Evolutionary conservation across 2,797 vertebrate genomes (phyloP).

Genomic region (Pangasius mekongensis): DNA sequence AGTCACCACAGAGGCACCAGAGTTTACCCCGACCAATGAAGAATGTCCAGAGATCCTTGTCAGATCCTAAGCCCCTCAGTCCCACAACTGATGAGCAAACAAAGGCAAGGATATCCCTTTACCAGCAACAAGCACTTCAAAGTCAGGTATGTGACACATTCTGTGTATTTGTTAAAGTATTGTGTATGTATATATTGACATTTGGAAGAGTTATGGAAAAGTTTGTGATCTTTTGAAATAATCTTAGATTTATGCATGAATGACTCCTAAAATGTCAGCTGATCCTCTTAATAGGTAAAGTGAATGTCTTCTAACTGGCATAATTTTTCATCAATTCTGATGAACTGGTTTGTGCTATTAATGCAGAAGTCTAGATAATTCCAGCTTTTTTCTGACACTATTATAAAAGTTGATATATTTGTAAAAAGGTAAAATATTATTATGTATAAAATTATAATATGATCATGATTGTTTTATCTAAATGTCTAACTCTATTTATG

Average conservation of each 20-base stretch:
- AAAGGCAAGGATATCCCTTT: constrained; percentile 92
- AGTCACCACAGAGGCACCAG: constrained; percentile 88
- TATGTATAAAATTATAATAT: neutral
- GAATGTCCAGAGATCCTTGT: constrained; percentile 96
- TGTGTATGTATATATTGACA: neutral
- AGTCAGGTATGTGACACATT: constrained; percentile 84
- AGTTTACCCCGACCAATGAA: constrained; percentile 94
- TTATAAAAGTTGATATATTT: neutral
- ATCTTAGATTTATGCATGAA: neutral
- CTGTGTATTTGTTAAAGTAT: constrained; percentile 2
- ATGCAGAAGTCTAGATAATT: too few species aligned
- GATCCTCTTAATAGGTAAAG: neutral
- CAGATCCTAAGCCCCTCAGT: constrained; percentile 96
- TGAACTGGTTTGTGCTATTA: neutral
- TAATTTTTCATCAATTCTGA: neutral
- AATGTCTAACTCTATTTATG: neutral
- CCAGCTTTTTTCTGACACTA: neutral
- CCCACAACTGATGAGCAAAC: constrained; percentile 92
- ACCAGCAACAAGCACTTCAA: constrained; percentile 92
- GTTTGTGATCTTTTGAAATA: neutral
- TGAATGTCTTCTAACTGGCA: neutral
- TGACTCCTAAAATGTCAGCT: neutral
- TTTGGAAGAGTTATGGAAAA: neutral
- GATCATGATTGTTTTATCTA: neutral
- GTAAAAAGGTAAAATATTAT: neutral